phyloP scores from a whole-genome alignment of 2,888 invertebrate species.

The Callinectes sapidus region DNA sequence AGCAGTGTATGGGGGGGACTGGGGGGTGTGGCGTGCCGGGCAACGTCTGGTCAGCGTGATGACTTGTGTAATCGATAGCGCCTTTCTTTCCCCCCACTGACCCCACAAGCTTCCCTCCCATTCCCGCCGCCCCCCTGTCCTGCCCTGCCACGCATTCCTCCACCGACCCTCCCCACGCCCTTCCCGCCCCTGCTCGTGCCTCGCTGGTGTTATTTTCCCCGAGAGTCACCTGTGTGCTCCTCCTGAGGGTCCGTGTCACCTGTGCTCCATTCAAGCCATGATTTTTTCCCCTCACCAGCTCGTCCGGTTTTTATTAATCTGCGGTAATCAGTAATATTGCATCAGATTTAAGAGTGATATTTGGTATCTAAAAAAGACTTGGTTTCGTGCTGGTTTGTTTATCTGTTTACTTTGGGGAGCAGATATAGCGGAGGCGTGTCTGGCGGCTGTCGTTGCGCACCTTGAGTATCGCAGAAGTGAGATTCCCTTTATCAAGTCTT shows the following conservation, averaged over 20 bases:
- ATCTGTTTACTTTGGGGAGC: background rate
- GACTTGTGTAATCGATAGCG: slow-evolving; percentile 26
- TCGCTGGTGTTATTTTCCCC: background rate
- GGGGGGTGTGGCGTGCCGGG: slow-evolving; percentile 4
- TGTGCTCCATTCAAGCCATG: background rate
- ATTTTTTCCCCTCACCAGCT: background rate
- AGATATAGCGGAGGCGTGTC: background rate
- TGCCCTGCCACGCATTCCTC: slow-evolving; percentile 22
- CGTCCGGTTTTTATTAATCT: background rate
- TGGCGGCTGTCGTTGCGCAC: background rate
- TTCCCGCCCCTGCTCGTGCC: background rate
- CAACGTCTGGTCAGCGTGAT: slow-evolving; percentile 19
- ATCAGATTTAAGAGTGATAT: background rate
- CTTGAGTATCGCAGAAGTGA: background rate
- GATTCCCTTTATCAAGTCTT: background rate
- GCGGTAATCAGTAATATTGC: background rate
- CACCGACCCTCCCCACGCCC: background rate
- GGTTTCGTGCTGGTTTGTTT: background rate
- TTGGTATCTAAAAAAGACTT: background rate
- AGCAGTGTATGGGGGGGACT: background rate
- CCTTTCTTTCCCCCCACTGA: slow-evolving; percentile 15
- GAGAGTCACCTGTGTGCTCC: background rate
- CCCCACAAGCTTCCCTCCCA: background rate
- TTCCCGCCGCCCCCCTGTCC: background rate
- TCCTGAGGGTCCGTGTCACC: background rate